Base-by-base conservation (phyloP, 1,140 invertebrate genomes). In the Vollenhovia emeryi region DNA sequence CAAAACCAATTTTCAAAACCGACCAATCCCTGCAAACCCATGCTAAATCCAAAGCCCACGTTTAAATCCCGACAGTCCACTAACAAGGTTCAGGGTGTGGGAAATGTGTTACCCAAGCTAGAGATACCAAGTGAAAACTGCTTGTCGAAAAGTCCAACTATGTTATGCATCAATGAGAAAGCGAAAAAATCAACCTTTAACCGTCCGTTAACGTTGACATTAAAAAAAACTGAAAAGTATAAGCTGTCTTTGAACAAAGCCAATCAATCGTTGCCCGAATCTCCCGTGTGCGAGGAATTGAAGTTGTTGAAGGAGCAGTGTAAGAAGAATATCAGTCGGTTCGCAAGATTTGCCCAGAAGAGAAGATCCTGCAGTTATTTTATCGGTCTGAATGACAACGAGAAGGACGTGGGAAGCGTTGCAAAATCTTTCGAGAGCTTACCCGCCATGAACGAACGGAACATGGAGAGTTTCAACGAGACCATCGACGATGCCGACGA, bases 281-380 rank as follows among this genome's bases (percentile, higher is more conserved):
- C 95, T 5, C 95, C 95, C 6, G 94, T 95, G 24, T 95, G 93
- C 89, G 95, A 95, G 52, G 93, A 94, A 87, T 83, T 94, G 0
- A 94, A 94, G 83, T 64, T 90, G 2, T 71, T 94, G 1, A 94
- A 93, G 76, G 92, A 94, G 84, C 91, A 92, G 13, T 94, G 92
- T 57, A 93, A 91, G 64, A 92, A 91, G 57, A 92, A 92, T 57
- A 85, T 91, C 18, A 93, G 88, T 55, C 86, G 92, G 4, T 94
- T 94, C 55, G 91, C 92, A 5, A 93, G 91, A 73, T 94, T 95
- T 62, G 93, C 93, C 1, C 93, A 94, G 60, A 94, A 94, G 57
- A 86, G 93, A 9, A 86, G 92, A 43, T 95, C 94, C 4, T 95
- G 93, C 45, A 94, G 94, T 68, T 95, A 94, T 50, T 95, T 95